A percentile compares a stretch with the other conserved stretches of the same genome.
These are phyloP conservation scores for Rhyacophila evoluta DNA, from an alignment of 2,888 invertebrate genomes.

Conservation along the genomic window DNA sequence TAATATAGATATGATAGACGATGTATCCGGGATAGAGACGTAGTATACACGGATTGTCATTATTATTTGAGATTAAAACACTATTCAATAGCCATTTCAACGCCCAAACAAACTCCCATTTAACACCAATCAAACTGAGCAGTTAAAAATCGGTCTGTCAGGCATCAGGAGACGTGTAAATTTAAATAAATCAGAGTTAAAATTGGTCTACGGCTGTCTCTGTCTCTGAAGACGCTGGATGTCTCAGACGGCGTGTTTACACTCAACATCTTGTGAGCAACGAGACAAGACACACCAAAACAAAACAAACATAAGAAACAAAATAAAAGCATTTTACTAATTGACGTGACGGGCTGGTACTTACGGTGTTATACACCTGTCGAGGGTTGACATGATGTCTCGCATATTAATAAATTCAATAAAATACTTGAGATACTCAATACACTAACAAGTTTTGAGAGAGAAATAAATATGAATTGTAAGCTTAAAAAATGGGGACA, in stretches of 20 bases:
- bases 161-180: neutral
- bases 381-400: neutral
- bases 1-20: too few species aligned
- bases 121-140: slow-evolving; percentile 10
- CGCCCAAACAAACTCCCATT: slow-evolving; percentile 11
- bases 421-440: neutral
- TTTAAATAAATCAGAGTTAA: slow-evolving; percentile 17
- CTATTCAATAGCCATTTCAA: neutral
- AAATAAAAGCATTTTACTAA: slow-evolving; percentile 28
- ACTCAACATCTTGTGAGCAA: neutral
- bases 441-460: too few species aligned
- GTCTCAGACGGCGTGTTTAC: neutral
- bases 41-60: too few species aligned
- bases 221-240: neutral
- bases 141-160: slow-evolving; percentile 15
- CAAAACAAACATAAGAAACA: slow-evolving; percentile 8
- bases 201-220: neutral
- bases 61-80: too few species aligned
- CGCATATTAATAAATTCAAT: neutral
- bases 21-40: too few species aligned
- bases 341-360: slow-evolving; percentile 12
- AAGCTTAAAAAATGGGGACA: too few species aligned
- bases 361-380: slow-evolving; percentile 7
- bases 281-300: neutral
- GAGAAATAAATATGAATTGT: too few species aligned